Percentiles rank a stretch among this genome's conserved stretches.
Evolutionary conservation across 2,797 vertebrate species (phyloP).

Genomic region (Takifugu rubripes): DNA sequence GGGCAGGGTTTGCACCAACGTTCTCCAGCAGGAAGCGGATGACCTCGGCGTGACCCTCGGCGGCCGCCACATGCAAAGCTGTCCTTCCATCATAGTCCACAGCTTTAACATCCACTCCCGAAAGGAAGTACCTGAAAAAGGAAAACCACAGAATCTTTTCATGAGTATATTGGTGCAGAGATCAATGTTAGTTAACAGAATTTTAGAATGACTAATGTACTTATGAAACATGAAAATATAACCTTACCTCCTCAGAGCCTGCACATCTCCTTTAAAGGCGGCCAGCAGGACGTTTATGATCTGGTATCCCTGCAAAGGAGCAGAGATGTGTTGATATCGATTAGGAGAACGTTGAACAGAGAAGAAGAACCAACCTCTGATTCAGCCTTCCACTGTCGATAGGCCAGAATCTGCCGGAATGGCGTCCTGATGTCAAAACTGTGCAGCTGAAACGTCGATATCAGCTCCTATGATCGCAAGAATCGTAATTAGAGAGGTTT

Average conservation of each 20-base stretch:
- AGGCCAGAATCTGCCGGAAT: conserved; percentile 69
- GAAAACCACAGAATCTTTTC: conserved; percentile 10
- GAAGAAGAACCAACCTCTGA: conserved; percentile 55
- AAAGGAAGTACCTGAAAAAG: conserved; percentile 66
- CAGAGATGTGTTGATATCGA: background rate
- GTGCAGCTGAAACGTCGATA: conserved; percentile 70
- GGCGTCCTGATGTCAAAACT: conserved; percentile 73
- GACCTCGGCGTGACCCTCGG: conserved; percentile 66
- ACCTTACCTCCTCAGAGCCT: conserved; percentile 61
- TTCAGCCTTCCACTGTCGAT: conserved; percentile 71
- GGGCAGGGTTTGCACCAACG: conserved; percentile 41
- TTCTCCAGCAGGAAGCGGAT: conserved; percentile 71
- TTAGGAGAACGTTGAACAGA: background rate
- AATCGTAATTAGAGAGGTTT: background rate
- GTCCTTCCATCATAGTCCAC: conserved; percentile 73
- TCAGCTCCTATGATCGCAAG: conserved; percentile 54
- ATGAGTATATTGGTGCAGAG: too few relatives aligned
- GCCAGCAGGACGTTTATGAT: conserved; percentile 74
- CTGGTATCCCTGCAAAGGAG: conserved; percentile 65
- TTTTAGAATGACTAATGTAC: too few relatives aligned
- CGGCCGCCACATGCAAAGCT: conserved; percentile 69
- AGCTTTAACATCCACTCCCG: conserved; percentile 64
- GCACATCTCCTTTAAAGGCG: conserved; percentile 67
- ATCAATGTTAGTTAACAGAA: too few relatives aligned
- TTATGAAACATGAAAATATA: background rate